Evolutionary conservation across 2,888 invertebrate genomes (phyloP).

Genomic region (Nycteola revayana): DNA sequence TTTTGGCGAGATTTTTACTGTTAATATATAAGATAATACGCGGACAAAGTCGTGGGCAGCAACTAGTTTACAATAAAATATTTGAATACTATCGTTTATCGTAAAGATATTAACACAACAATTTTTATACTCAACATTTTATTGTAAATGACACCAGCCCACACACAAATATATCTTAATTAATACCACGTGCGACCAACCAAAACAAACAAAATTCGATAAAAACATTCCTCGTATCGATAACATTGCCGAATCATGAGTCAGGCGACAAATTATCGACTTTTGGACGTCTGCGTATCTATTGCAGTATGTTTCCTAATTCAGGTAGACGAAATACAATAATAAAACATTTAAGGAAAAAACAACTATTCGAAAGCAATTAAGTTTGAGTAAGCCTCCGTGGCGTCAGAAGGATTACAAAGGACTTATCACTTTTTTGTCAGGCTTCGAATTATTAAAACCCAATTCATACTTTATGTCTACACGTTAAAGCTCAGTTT

Average conservation of each 20-base stretch:
- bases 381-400: slow-evolving; percentile 69
- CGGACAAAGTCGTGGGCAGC: no score
- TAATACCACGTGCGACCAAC: slow-evolving; percentile 28
- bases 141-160: neutral
- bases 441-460: slow-evolving; percentile 10
- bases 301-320: slow-evolving; percentile 64
- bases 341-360: slow-evolving; percentile 70
- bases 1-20: no score
- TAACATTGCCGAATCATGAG: slow-evolving; percentile 58
- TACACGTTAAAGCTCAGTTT: slow-evolving; percentile 32
- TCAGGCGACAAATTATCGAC: slow-evolving; percentile 43
- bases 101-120: no score
- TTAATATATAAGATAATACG: no score
- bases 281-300: slow-evolving; percentile 51
- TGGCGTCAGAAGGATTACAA: slow-evolving; percentile 80
- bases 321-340: slow-evolving; percentile 74
- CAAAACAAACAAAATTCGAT: slow-evolving; percentile 51
- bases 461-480: slow-evolving; percentile 11
- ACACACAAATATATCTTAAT: slow-evolving; percentile 26
- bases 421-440: slow-evolving; percentile 75
- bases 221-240: slow-evolving; percentile 51
- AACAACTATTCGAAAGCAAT: slow-evolving; percentile 73
- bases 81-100: no score
- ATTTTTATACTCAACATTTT: no score
- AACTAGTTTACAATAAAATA: no score